phyloP scores from a whole-genome alignment of 37 sponge, comb jelly and placozoan species.

The Aplysina aerophoba region DNA sequence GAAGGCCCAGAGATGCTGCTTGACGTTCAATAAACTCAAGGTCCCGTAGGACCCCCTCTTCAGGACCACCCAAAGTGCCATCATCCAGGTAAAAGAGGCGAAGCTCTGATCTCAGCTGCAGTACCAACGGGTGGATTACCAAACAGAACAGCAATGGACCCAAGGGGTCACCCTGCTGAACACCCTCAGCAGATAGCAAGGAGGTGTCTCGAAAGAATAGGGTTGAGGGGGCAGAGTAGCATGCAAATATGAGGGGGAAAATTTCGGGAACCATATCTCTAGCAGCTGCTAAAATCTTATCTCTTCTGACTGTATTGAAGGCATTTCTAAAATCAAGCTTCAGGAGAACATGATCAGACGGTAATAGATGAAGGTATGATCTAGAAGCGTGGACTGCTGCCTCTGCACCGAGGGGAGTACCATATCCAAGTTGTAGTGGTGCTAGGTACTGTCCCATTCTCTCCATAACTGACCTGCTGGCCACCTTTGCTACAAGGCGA shows the following conservation, averaged over 20 bases:
- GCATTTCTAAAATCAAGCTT: constrained; percentile 34
- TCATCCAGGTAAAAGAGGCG: constrained; percentile 20
- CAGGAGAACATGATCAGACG: background rate
- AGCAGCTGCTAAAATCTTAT: background rate
- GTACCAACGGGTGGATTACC: background rate
- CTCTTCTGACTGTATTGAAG: constrained; percentile 17
- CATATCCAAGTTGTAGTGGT: constrained; percentile 23
- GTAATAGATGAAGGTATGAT: background rate
- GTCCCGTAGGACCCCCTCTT: background rate
- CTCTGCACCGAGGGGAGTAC: background rate
- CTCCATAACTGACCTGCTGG: background rate
- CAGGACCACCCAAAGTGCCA: constrained; percentile 5
- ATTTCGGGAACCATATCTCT: constrained; percentile 13
- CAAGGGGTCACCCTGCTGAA: constrained; percentile 23
- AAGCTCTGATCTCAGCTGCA: background rate
- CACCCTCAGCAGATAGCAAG: background rate
- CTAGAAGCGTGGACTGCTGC: constrained; percentile 19
- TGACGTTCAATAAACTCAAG: background rate
- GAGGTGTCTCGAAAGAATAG: background rate
- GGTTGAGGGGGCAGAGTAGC: background rate
- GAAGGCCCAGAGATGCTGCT: background rate
- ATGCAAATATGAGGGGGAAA: background rate
- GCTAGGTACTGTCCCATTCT: constrained; percentile 8
- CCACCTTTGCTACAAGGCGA: constrained; percentile 44
- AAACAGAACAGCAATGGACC: constrained; percentile 27